Evolutionary conservation across 1,140 invertebrate genomes (phyloP), one percentile per base, ranked within the genome.

Genomic region (Trichonephila inaurata): DNA sequence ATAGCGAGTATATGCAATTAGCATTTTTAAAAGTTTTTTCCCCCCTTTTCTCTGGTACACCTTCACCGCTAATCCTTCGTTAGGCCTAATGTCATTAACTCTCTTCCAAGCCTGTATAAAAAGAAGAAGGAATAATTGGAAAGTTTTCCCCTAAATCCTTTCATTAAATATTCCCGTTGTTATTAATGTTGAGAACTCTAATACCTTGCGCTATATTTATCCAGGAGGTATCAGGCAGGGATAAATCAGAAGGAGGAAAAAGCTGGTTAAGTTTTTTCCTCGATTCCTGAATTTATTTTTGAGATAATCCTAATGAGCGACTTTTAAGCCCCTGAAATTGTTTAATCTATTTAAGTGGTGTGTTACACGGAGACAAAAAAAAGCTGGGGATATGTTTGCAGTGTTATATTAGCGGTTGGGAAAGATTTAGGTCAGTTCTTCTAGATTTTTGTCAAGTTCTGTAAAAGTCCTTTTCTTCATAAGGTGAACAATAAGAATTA

Each of bases 81-180:
- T 92, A 92, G 81, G 81, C 64, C 91, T 92, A 92, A 92, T 92
- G 91, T 87, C 91, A 92, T 92, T 92, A 92, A 87, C 91, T 92
- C 91, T 51, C 91, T 87, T 69, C 69, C 90, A 19, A 64, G 24
- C 81, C 24, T 61, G 58, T 61, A 44, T 44, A 58, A 92, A 92
- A 87, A 92, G 28, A 28, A 92, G 60, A 51, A 28, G 82, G 85
- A 69, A 66, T 51, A 87, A 85, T 87, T 85, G 82, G 82, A 66
- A 87, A 92, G 51, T 87, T 92, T 92, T 51, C 83, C n/a, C 83
- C 62, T 87, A 92, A 92, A 92, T 92, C 91, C 91, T 72, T 92
- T 92, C 91, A 92, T 92, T 92, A 92, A 92, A 92, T 92, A 92
- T 92, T 86, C 91, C 83, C n/a, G 91, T 92, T 92, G 91, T 92